Percentiles rank a stretch among this genome's conserved stretches.
Conservation (phyloP, 1,140 invertebrate species). For the Drosophila sechellia region DNA sequence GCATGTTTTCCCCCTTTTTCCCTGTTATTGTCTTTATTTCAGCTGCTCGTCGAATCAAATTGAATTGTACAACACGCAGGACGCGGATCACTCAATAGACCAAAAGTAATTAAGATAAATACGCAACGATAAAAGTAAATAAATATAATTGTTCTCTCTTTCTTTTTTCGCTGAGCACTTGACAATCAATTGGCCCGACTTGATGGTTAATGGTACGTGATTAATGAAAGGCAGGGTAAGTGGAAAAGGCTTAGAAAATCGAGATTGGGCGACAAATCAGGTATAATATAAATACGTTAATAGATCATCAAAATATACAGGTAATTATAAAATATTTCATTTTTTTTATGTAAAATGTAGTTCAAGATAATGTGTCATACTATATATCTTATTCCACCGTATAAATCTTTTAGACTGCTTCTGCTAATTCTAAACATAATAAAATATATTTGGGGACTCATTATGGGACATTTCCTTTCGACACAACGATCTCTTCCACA, state of each 20-base stretch:
- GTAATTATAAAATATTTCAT: not conserved
- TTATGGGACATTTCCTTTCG: slow-evolving; percentile 9
- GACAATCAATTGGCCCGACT: slow-evolving; percentile 59
- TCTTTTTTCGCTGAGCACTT: slow-evolving; percentile 48
- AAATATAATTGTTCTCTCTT: slow-evolving; percentile 76
- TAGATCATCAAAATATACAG: not conserved
- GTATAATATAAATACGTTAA: slow-evolving; percentile 1
- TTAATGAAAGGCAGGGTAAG: slow-evolving; percentile 55
- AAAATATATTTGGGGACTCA: not conserved
- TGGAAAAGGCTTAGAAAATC: not conserved
- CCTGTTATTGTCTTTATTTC: slow-evolving; percentile 45
- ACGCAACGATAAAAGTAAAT: slow-evolving; percentile 79
- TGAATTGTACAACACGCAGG: slow-evolving; percentile 65
- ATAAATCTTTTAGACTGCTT: not conserved
- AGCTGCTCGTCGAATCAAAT: slow-evolving; percentile 66
- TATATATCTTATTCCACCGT: too few relatives aligned
- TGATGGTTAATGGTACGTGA: slow-evolving; percentile 65
- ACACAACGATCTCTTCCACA: slow-evolving; percentile 8
- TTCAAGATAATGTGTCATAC: too few relatives aligned
- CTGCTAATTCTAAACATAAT: too few relatives aligned
- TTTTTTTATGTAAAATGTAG: too few relatives aligned
- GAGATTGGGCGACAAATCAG: slow-evolving; percentile 1
- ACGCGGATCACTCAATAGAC: slow-evolving; percentile 63
- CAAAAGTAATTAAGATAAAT: slow-evolving; percentile 83
- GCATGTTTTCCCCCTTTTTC: slow-evolving; percentile 10